Percentiles rank a stretch among this genome's conserved stretches.
Conservation (phyloP, 2,113 vertebrate genomes). For the Istiophorus platypterus region DNA sequence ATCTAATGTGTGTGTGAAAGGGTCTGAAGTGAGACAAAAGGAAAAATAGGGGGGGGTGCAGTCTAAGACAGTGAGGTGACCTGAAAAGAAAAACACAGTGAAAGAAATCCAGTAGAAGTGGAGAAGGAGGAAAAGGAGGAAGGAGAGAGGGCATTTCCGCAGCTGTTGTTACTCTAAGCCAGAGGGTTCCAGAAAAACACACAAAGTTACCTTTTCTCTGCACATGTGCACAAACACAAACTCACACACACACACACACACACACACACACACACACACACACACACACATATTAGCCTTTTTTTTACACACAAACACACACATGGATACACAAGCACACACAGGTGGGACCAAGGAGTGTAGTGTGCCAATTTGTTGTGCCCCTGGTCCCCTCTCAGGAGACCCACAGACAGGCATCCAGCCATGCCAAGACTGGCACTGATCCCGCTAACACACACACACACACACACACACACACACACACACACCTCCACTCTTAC, state of each 20-base stretch:
- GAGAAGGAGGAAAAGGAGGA: slow-evolving; percentile 36
- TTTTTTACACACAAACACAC: slow-evolving; percentile 51
- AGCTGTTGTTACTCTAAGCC: slow-evolving; percentile 73
- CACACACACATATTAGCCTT: slow-evolving; percentile 43
- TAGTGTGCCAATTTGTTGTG: slow-evolving; percentile 79
- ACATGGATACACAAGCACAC: slow-evolving; percentile 66
- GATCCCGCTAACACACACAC: slow-evolving; percentile 66
- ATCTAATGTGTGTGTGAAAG: slow-evolving; percentile 17
- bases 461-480: slow-evolving; percentile 50
- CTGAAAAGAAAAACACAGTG: slow-evolving; percentile 7
- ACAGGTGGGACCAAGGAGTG: slow-evolving; percentile 73
- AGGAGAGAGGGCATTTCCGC: slow-evolving; percentile 47
- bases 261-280: slow-evolving; percentile 67
- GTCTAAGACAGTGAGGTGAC: neutral
- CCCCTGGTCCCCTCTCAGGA: slow-evolving; percentile 80
- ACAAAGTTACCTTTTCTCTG: slow-evolving; percentile 39
- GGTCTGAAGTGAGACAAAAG: slow-evolving; percentile 16
- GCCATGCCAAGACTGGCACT: slow-evolving; percentile 78
- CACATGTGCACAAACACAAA: slow-evolving; percentile 29
- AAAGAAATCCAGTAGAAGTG: slow-evolving; percentile 20
- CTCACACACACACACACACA: slow-evolving; percentile 53
- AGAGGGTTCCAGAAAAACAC: slow-evolving; percentile 60
- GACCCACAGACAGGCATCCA: slow-evolving; percentile 73
- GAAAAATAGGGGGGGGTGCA: neutral
- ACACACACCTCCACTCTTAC: slow-evolving; percentile 44